A percentile compares a stretch with the other conserved stretches of the same genome.
These are phyloP conservation scores for Samia ricini DNA, from an alignment of 1,140 invertebrate genomes.

Conservation along the genomic window DNA sequence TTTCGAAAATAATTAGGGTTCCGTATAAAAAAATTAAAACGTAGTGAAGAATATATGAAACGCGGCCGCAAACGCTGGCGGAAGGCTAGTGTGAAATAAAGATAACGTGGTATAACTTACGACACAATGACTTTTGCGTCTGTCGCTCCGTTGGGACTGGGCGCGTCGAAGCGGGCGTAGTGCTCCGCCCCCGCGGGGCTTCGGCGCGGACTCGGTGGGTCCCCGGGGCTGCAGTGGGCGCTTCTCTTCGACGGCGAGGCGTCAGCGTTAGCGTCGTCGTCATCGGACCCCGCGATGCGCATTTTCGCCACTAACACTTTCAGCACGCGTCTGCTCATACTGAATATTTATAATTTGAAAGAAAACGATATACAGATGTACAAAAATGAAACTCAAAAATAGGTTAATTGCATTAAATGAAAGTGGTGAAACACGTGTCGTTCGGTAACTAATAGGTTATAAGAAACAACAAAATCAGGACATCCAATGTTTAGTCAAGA, in stretches of 20 bases:
- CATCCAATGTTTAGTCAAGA: no score
- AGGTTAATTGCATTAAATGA: no score
- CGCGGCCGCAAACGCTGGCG: no score
- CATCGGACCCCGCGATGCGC: slow-evolving; percentile 35
- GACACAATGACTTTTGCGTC: slow-evolving; percentile 31
- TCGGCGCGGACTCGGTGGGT: neutral
- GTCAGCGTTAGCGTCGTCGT: slow-evolving; percentile 3
- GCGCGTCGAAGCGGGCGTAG: slow-evolving; percentile 41
- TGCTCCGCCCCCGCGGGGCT: neutral
- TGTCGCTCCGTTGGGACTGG: slow-evolving; percentile 58
- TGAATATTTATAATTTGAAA: neutral
- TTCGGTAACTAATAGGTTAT: no score
- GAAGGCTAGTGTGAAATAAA: no score
- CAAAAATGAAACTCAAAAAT: neutral
- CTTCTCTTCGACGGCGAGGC: slow-evolving; percentile 25
- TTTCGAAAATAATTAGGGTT: no score
- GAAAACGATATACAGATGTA: neutral
- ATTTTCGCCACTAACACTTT: slow-evolving; percentile 60
- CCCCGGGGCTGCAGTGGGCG: neutral
- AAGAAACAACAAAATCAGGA: no score
- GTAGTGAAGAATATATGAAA: no score
- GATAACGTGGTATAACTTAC: no score
- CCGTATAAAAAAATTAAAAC: no score
- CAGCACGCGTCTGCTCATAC: slow-evolving; percentile 40
- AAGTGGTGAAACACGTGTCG: no score